Percentiles rank a stretch among this genome's conserved stretches.
These are phyloP conservation scores for Natrix natrix DNA, from an alignment of 2,797 vertebrate genomes.

Conservation along the genomic window DNA sequence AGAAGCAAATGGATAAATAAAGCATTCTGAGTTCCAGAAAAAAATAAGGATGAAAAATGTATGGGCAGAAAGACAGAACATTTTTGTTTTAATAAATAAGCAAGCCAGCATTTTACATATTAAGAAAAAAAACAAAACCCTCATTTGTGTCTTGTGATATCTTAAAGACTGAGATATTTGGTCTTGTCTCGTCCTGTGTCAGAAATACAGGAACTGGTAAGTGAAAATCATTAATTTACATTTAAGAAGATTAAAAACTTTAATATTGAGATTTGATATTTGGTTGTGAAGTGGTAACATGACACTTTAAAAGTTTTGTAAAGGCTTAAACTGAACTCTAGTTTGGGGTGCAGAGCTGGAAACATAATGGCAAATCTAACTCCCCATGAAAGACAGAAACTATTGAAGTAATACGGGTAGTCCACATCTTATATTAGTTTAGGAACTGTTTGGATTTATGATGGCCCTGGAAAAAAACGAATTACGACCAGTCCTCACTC, in stretches of 20 bases:
- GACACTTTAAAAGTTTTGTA: neutral
- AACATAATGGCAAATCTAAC: neutral
- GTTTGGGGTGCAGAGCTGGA: neutral
- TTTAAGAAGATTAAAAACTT: too few species aligned
- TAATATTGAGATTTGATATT: too few species aligned
- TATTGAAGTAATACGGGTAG: neutral
- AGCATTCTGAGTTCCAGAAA: neutral
- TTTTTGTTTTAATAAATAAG: neutral
- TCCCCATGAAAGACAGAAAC: neutral
- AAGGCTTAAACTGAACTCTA: neutral
- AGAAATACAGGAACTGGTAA: too few species aligned
- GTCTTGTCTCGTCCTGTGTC: too few species aligned
- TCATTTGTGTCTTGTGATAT: neutral
- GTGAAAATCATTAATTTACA: too few species aligned
- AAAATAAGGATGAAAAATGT: neutral
- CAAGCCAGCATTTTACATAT: neutral
- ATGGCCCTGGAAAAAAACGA: too few species aligned
- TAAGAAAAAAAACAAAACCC: neutral
- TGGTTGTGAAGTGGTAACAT: neutral
- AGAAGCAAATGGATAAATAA: neutral
- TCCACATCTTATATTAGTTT: too few species aligned
- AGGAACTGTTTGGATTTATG: too few species aligned
- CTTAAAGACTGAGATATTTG: neutral
- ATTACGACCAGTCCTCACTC: too few species aligned
- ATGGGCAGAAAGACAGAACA: neutral